These are phyloP conservation scores for Orcinus orca DNA, from an alignment of 2,113 vertebrate genomes.

Conservation along the genomic window DNA sequence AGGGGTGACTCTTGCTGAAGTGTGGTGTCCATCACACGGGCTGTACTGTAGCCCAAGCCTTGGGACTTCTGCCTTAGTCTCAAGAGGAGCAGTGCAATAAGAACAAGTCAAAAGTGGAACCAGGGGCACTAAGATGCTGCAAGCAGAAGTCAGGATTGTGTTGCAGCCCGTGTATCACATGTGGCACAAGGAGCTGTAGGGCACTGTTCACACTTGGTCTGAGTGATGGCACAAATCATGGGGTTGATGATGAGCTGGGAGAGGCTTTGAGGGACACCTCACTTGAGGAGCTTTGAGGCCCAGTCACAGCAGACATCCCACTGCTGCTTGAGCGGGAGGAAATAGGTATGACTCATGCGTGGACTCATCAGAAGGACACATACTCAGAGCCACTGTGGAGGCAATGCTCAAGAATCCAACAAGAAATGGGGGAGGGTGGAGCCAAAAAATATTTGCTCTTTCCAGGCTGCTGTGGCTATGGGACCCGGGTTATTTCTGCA, in stretches of 20 bases:
- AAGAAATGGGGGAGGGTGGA: neutral
- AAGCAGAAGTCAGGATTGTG: neutral
- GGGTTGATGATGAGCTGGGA: fast-evolving
- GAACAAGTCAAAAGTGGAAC: neutral
- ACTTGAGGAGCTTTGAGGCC: neutral
- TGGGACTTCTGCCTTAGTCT: neutral
- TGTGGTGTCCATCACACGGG: fast-evolving
- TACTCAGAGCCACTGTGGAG: neutral
- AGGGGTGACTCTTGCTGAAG: neutral
- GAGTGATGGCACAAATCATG: neutral
- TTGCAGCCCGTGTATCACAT: neutral
- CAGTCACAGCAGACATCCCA: neutral
- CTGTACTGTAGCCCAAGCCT: neutral
- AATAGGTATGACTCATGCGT: neutral
- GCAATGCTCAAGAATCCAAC: neutral
- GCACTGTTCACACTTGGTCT: fast-evolving
- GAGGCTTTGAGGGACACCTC: neutral
- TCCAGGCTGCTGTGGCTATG: neutral
- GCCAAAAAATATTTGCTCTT: neutral
- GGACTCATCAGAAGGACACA: neutral
- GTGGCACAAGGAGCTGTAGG: neutral
- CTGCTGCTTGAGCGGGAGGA: neutral
- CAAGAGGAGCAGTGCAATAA: neutral
- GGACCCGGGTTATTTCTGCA: fast-evolving
- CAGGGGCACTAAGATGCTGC: neutral